Conservation (phyloP, 2,888 invertebrate genomes). For the Aelia acuminata region DNA sequence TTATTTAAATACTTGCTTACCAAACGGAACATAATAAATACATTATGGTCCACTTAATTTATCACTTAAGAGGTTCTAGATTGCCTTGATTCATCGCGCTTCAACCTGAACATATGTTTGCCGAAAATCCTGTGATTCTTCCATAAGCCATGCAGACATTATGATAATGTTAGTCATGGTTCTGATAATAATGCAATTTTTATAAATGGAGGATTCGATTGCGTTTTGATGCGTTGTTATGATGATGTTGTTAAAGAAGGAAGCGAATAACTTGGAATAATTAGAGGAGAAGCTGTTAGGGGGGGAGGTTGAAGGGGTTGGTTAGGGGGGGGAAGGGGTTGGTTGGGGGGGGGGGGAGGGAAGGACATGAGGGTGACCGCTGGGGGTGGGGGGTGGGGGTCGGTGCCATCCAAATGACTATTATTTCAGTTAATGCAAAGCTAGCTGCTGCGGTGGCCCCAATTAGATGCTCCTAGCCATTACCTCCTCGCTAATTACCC, state of each 20-base stretch:
- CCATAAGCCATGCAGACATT: no score
- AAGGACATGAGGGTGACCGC: background rate
- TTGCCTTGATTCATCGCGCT: no score
- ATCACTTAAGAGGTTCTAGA: no score
- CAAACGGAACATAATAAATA: no score
- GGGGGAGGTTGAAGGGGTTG: background rate
- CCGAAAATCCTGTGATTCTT: no score
- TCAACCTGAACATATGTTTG: no score
- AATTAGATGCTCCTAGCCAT: slow-evolving; percentile 9
- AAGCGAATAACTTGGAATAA: background rate
- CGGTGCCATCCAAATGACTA: background rate
- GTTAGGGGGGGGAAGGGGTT: background rate
- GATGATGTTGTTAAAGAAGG: background rate
- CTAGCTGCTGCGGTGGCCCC: slow-evolving; percentile 3
- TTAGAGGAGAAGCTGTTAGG: background rate
- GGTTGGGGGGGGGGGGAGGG: background rate
- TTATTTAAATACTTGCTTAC: no score
- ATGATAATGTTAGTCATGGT: no score
- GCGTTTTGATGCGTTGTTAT: no score
- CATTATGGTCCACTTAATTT: no score
- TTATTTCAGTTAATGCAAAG: slow-evolving; percentile 35
- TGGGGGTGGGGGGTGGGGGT: background rate
- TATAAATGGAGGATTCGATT: no score
- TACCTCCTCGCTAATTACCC: background rate
- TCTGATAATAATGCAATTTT: no score